Conservation (phyloP, 2,113 vertebrate genomes). For the Rhinopomastus cyanomelas region DNA sequence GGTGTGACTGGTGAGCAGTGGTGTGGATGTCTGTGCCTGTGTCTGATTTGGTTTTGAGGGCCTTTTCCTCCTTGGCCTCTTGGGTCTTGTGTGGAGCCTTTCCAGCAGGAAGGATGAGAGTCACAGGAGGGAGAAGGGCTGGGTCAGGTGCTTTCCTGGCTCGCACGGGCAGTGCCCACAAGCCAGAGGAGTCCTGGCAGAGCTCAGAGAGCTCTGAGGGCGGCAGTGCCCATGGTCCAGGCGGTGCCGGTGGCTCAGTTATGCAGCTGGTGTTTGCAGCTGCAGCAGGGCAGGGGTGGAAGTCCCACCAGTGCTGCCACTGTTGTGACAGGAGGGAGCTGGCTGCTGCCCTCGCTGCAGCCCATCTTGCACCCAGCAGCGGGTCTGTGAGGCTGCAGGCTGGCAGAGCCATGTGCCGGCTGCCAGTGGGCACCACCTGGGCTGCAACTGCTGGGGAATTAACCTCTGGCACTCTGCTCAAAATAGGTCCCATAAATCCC, state of each 20-base stretch:
- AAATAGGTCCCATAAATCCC: constrained; percentile 74
- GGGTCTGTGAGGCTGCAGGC: neutral
- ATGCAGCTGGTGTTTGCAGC: fast-evolving
- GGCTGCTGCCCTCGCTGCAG: neutral
- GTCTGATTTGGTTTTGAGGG: neutral
- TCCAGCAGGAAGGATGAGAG: neutral
- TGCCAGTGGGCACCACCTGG: constrained; percentile 42
- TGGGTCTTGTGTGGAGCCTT: neutral
- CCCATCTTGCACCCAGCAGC: neutral
- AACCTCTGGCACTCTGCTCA: constrained; percentile 77
- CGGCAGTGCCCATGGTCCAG: fast-evolving
- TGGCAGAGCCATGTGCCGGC: neutral
- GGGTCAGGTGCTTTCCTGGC: neutral
- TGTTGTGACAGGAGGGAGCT: neutral
- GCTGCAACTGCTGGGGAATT: constrained; percentile 70
- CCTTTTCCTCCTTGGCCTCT: neutral
- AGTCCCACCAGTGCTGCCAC: neutral
- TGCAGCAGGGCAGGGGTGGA: neutral
- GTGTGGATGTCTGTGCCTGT: neutral
- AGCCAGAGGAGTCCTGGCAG: fast-evolving
- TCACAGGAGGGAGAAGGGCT: neutral
- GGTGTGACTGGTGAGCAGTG: neutral
- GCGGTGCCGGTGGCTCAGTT: fast-evolving
- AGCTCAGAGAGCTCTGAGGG: fast-evolving
- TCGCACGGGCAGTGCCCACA: neutral